Evolutionary conservation across 1,140 invertebrate species (phyloP).

Genomic region (Papilio helenus): DNA sequence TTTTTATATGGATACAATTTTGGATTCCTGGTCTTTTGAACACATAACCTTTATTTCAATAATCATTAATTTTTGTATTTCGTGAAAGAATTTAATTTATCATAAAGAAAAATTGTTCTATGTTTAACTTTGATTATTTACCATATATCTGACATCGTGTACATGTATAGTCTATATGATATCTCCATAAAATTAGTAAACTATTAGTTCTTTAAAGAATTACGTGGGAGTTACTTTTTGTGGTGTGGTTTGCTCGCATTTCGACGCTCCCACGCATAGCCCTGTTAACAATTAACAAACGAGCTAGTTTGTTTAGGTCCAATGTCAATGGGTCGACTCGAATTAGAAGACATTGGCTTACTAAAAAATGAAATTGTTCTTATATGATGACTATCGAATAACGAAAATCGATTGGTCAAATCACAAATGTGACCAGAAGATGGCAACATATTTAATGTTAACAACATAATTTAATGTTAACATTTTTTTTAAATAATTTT

Average conservation of each 20-base stretch:
- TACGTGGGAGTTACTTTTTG: conserved; percentile 5
- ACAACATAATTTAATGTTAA: too few species aligned
- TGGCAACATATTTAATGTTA: too few species aligned
- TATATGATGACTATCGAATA: neutral
- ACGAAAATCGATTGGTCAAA: neutral
- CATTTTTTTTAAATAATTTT: too few species aligned
- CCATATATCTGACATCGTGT: too few species aligned
- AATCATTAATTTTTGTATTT: too few species aligned
- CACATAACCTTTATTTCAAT: too few species aligned
- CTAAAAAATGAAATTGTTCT: neutral
- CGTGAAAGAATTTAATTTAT: too few species aligned
- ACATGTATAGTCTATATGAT: neutral
- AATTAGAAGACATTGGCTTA: conserved; percentile 1
- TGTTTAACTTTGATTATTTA: too few species aligned
- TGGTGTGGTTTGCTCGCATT: conserved; percentile 5
- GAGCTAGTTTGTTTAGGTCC: neutral
- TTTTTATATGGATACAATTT: too few species aligned
- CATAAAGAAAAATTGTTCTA: too few species aligned
- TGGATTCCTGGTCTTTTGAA: too few species aligned
- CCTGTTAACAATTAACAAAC: neutral
- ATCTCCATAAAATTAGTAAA: neutral
- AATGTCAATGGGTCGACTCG: neutral
- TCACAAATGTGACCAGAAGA: too few species aligned
- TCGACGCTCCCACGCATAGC: neutral
- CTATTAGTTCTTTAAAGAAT: neutral